Base-by-base conservation (phyloP, 2,113 vertebrate species). In the Morone saxatilis region DNA sequence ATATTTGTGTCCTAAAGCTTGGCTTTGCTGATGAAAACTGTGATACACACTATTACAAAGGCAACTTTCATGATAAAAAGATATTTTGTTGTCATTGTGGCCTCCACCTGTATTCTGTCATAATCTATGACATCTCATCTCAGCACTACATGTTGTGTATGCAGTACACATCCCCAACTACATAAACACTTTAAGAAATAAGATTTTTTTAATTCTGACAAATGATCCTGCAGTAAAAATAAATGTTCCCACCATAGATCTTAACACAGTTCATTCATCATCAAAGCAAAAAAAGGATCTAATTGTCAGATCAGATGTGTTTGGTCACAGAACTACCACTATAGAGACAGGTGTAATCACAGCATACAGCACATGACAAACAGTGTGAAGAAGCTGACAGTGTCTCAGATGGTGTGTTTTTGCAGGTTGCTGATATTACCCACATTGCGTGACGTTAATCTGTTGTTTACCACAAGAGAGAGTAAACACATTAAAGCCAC, bases 401-500 rank as follows among this genome's bases (percentile, higher is more conserved):
- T 13, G 62, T 74, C 67, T 78, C 70, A 45, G 70, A 72, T 41
- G 45, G 43, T 31, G 14, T 57, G 61, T 71, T 66, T 53, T 45
- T 51, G n/a, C 71, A 50, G 31, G 41, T 68, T 61, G 62, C 14
- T 41, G 41, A 50, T 71, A 68, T 45, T 54, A 59, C 69, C 56
- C 71, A 16, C 57, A 66, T 61, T 73, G 48, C 7, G 43, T 73
- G 69, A 82, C 25, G 7, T 78, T 87, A 89, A 90, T 90, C 81
- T 76, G 51, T 80, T 90, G 73, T 90, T 90, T 76, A 86, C 86
- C 62, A 47, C 25, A 9, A 75, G 68, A 50, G 1, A 54, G 31
- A 12, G 36, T 63, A 81, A 91, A 90, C 77, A 79, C 76, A 71
- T 85, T 67, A 82, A 85, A 84, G 76, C 72, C 79, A 60, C 0